These are phyloP conservation scores for Temnopleurus reevesii DNA, from an alignment of 53 echinoderm and acorn worm genomes.

Conservation along the genomic window DNA sequence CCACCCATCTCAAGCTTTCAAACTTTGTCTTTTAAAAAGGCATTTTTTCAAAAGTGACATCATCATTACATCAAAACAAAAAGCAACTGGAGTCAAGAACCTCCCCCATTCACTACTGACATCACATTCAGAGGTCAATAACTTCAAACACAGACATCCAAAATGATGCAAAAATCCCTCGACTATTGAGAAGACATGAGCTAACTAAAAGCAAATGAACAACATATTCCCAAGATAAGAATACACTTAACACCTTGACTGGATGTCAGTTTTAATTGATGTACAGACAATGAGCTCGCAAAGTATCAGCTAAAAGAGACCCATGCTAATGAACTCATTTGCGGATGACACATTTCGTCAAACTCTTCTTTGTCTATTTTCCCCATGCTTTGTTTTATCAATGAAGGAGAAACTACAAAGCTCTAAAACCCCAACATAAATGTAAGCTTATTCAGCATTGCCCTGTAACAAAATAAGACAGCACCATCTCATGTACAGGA, in stretches of 20 bases:
- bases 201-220: neutral
- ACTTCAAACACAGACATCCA: slow-evolving; percentile 3
- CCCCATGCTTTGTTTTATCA: neutral
- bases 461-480: neutral
- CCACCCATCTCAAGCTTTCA: too few relatives aligned
- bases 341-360: slow-evolving; percentile 28
- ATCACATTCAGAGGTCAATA: neutral
- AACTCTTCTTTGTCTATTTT: neutral
- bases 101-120: neutral
- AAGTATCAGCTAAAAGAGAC: slow-evolving; percentile 5
- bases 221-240: neutral
- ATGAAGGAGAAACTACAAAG: neutral
- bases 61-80: neutral
- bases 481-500: neutral
- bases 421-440: neutral
- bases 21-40: too few relatives aligned
- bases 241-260: neutral
- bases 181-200: neutral
- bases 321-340: slow-evolving; percentile 47
- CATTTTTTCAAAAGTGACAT: neutral
- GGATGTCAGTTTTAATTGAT: slow-evolving; percentile 17
- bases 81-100: neutral
- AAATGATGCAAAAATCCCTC: neutral
- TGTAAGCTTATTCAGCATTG: neutral
- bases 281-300: slow-evolving; percentile 32